Evolutionary conservation across 2,113 vertebrate species (phyloP).

Genomic region (Nerophis lumbriciformis): DNA sequence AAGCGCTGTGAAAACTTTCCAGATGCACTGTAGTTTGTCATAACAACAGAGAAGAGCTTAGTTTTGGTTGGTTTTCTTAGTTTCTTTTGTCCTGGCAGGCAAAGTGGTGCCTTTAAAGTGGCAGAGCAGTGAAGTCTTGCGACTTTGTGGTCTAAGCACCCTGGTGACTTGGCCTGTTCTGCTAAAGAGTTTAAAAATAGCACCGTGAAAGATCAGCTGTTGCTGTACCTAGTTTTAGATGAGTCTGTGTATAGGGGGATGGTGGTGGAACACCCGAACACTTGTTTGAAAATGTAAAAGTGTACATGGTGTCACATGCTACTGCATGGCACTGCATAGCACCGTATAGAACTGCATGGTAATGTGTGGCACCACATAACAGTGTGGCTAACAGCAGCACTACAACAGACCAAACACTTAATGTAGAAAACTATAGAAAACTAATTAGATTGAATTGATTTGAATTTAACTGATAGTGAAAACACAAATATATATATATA

Average conservation of each 20-base stretch:
- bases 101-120: not conserved
- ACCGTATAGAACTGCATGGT: no score
- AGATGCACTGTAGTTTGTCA: no score
- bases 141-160: conserved; percentile 53
- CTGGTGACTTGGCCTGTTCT: conserved; percentile 61
- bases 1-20: no score
- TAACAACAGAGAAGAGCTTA: not conserved
- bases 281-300: not conserved
- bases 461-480: no score
- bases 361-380: no score
- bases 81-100: not conserved
- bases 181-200: conserved; percentile 74
- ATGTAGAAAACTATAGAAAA: no score
- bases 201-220: conserved; percentile 68
- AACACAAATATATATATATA: no score
- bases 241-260: conserved; percentile 4
- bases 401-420: no score
- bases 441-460: no score
- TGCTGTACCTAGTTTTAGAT: conserved; percentile 49
- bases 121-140: conserved; percentile 23
- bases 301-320: no score
- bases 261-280: conserved; percentile 17
- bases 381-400: no score
- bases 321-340: no score
- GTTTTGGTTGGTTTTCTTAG: not conserved